These are phyloP conservation scores for Chelonus insularis DNA, from an alignment of 1,140 invertebrate species.

Conservation along the genomic window DNA sequence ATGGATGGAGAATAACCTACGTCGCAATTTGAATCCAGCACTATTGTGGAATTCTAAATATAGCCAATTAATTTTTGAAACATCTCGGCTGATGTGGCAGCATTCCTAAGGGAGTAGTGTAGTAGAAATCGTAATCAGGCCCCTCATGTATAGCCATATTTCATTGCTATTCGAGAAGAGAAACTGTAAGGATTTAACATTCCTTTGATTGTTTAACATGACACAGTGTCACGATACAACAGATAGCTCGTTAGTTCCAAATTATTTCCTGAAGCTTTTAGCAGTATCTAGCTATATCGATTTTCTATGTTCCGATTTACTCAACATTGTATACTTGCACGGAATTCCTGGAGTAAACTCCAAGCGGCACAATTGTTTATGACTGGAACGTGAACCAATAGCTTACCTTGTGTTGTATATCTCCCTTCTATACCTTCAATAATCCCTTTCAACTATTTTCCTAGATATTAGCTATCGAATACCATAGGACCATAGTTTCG, in stretches of 20 bases:
- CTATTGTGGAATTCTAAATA: too few species aligned
- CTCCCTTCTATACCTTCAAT: background rate
- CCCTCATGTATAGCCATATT: too few species aligned
- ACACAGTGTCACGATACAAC: background rate
- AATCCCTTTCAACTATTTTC: background rate
- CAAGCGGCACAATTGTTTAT: conserved; percentile 12
- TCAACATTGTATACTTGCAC: background rate
- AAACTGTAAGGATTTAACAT: background rate
- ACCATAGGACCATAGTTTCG: background rate
- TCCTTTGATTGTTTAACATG: background rate
- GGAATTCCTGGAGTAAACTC: conserved; percentile 4
- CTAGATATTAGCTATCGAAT: background rate
- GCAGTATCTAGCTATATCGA: background rate
- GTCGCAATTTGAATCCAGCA: too few species aligned
- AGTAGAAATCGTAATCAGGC: too few species aligned
- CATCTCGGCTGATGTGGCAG: too few species aligned
- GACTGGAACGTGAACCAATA: background rate
- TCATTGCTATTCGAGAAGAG: too few species aligned
- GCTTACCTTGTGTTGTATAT: background rate
- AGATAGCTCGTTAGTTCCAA: conserved; percentile 17
- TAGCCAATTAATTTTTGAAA: too few species aligned
- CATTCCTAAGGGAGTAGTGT: too few species aligned
- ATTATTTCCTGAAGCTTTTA: conserved; percentile 2
- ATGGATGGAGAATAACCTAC: too few species aligned
- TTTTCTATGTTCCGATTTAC: background rate